Evolutionary conservation across 2,888 invertebrate genomes (phyloP).

Genomic region (Escarpia spicata): DNA sequence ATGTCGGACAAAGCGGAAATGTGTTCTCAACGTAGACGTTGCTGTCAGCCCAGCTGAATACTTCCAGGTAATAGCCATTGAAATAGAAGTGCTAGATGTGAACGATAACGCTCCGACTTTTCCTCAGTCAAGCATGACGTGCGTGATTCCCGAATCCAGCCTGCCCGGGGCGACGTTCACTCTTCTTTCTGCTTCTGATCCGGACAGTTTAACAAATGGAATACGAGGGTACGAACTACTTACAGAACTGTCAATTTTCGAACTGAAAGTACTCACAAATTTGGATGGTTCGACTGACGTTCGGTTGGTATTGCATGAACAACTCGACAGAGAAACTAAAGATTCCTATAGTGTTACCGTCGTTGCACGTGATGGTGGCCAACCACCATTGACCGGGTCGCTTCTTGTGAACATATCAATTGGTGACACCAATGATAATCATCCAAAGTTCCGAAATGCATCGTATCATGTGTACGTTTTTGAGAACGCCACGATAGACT

Average conservation of each 20-base stretch:
- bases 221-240: constrained; percentile 8
- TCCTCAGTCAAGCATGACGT: not conserved
- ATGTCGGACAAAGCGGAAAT: constrained; percentile 37
- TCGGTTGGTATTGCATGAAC: not conserved
- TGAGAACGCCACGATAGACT: not conserved
- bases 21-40: constrained; percentile 38
- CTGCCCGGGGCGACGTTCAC: not conserved
- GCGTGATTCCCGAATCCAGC: not conserved
- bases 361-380: constrained; percentile 5
- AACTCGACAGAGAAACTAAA: not conserved
- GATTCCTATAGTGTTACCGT: not conserved
- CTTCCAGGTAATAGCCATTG: constrained; percentile 41
- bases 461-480: not conserved
- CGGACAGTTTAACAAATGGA: not conserved
- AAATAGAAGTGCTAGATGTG: constrained; percentile 41
- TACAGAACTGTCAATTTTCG: not conserved
- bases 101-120: constrained; percentile 43
- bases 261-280: not conserved
- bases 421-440: constrained; percentile 18
- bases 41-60: constrained; percentile 37
- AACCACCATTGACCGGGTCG: not conserved
- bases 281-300: constrained; percentile 8
- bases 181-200: not conserved
- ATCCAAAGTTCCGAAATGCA: not conserved
- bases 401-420: not conserved